Evolutionary conservation across 2,888 invertebrate genomes (phyloP), one percentile per base, ranked within the genome.

Genomic region (Alsophila aescularia): DNA sequence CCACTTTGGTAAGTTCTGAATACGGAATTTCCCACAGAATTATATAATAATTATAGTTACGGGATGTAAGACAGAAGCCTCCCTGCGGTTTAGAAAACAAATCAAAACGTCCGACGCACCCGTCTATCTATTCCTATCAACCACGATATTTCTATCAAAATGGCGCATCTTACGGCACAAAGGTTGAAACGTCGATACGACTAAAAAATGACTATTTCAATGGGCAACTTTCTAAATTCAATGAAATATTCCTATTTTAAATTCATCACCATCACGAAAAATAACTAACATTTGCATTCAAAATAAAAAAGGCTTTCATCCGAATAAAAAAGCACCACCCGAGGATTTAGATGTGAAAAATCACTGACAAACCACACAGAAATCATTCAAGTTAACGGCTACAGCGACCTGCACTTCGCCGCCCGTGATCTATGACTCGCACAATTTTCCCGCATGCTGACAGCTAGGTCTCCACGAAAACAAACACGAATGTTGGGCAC

Each of bases 311-410:
- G 41, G 39, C 40, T 34, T 45, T 50, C 52, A 45, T 44, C 29
- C 52, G n/a, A 15, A 58, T 57, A 56, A 58, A 57, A 60, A 57
- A 62, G 42, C 44, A 42, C 40, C 32, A 67, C 47, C 64, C 57
- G 52, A 51, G 44, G 69, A 67, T 66, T n/a, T 65, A 70, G 69
- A 80, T 69, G 77, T 81, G 77, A 82, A 80, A 83, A 78, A 79
- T 79, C 73, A n/a, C 77, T 68, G 75, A 79, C 81, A 82, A 81
- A 81, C 80, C 82, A 73, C 78, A 77, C 73, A 73, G 73, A 75
- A 81, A 84, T 85, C 83, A 83, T 79, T 85, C 82, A 82, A 81
- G 78, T 81, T 84, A 84, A 83, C 84, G 77, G 75, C 75, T 82
- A 85, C 85, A 85, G 64, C 79, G 83, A 79, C 83, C 75, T 77